These are phyloP conservation scores for Drosophila kohkoa DNA, from an alignment of 1,140 invertebrate species.

Conservation along the genomic window DNA sequence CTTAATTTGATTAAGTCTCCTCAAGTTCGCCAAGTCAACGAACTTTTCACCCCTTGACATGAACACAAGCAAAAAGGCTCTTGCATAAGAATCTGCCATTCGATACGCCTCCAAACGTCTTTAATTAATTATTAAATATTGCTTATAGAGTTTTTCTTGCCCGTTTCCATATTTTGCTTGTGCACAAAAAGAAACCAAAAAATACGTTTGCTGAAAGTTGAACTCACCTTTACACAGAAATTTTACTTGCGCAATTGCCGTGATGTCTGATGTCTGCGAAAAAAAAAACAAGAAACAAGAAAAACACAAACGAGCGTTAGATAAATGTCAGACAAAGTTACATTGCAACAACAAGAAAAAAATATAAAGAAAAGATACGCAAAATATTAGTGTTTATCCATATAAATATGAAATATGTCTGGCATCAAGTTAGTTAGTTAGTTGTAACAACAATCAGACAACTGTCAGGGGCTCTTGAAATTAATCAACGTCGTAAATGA, in stretches of 20 bases:
- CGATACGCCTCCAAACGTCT: constrained; percentile 59
- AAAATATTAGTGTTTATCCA: background rate
- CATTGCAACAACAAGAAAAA: constrained; percentile 36
- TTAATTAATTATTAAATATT: constrained; percentile 65
- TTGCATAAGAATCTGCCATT: constrained; percentile 61
- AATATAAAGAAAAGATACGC: constrained; percentile 13
- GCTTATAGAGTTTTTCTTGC: constrained; percentile 27
- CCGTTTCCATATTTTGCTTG: too few relatives aligned
- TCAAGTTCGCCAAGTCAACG: constrained; percentile 39
- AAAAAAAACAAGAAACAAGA: constrained; percentile 38
- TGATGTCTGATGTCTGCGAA: constrained; percentile 49
- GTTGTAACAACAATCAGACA: constrained; percentile 47
- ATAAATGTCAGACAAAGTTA: constrained; percentile 65
- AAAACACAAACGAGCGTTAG: constrained; percentile 36
- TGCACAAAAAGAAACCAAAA: constrained; percentile 7
- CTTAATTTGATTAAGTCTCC: constrained; percentile 14
- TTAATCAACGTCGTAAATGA: constrained; percentile 62
- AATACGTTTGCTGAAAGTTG: constrained; percentile 41
- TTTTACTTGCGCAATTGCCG: constrained; percentile 60
- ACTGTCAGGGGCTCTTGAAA: constrained; percentile 62
- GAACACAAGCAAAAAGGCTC: constrained; percentile 3
- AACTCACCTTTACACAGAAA: constrained; percentile 77
- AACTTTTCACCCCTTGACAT: constrained; percentile 45
- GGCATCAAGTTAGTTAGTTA: constrained; percentile 48
- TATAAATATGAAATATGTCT: constrained; percentile 9